These are phyloP conservation scores for Tethea ocularis DNA, from an alignment of 2,888 invertebrate genomes.

Conservation along the genomic window DNA sequence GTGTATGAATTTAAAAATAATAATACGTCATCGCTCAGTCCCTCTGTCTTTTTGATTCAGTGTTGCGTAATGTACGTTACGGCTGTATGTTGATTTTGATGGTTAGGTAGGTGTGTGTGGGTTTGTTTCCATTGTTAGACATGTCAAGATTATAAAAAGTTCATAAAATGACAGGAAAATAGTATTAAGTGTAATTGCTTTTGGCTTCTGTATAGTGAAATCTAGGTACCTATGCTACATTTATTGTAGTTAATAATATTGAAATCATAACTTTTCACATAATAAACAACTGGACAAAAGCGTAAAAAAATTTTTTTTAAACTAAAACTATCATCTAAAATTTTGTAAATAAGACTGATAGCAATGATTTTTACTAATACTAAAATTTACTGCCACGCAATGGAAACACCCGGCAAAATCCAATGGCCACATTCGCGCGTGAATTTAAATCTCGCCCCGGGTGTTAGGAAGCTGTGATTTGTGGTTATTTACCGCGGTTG, in stretches of 20 bases:
- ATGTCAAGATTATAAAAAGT: conserved; percentile 25
- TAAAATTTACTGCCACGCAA: conserved; percentile 25
- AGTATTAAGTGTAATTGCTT: too few relatives aligned
- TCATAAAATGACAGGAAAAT: too few relatives aligned
- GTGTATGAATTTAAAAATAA: conserved; percentile 79
- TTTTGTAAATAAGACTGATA: not conserved
- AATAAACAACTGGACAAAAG: too few relatives aligned
- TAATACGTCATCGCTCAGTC: conserved; percentile 71
- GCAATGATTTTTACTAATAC: too few relatives aligned
- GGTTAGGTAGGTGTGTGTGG: conserved; percentile 41
- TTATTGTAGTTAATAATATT: too few relatives aligned
- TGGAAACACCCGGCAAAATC: conserved; percentile 48
- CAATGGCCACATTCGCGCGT: conserved; percentile 66
- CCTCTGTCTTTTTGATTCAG: conserved; percentile 75
- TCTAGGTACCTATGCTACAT: too few relatives aligned
- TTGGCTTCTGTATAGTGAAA: too few relatives aligned
- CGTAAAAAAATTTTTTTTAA: too few relatives aligned
- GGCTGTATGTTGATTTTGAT: conserved; percentile 73
- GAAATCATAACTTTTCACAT: too few relatives aligned
- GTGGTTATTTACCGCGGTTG: conserved; percentile 82
- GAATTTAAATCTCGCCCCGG: conserved; percentile 80
- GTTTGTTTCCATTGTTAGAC: conserved; percentile 49
- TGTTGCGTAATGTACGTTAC: conserved; percentile 66
- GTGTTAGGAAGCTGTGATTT: conserved; percentile 81
- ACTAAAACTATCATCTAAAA: too few relatives aligned